phyloP scores from a whole-genome alignment of 2,888 invertebrate genomes.

The Achlya flavicornis region DNA sequence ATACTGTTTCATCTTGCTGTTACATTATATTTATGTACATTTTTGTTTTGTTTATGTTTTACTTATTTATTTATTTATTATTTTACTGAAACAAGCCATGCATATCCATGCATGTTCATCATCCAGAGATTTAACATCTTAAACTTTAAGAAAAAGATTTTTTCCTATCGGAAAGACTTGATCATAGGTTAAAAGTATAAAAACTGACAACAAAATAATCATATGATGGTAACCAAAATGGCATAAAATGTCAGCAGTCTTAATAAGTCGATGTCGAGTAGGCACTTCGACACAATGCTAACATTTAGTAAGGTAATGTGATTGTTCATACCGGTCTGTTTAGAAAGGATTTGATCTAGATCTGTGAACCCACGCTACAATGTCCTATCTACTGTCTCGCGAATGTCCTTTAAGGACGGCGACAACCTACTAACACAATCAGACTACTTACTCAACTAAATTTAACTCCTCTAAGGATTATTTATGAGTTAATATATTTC shows the following conservation, averaged over 20 bases:
- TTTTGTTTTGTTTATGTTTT: too few species aligned
- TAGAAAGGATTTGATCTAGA: constrained; percentile 37
- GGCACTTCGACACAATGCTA: not conserved
- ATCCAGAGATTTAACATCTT: too few species aligned
- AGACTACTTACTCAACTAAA: not conserved
- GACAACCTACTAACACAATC: constrained; percentile 14
- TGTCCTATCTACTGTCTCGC: constrained; percentile 26
- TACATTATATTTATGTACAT: too few species aligned
- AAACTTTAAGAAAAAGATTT: not conserved
- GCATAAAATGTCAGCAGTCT: not conserved
- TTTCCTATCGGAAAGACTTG: not conserved
- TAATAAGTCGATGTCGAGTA: not conserved
- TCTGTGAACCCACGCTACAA: constrained; percentile 26
- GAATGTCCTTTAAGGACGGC: constrained; percentile 36
- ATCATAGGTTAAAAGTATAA: not conserved
- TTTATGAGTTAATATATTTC: not conserved
- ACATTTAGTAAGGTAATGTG: constrained; percentile 19
- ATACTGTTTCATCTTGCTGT: too few species aligned
- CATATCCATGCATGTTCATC: too few species aligned
- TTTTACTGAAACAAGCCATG: too few species aligned
- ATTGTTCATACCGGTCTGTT: constrained; percentile 42
- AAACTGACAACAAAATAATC: not conserved
- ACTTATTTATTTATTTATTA: too few species aligned
- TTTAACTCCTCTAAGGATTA: not conserved
- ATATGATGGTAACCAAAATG: not conserved